Conservation (phyloP, 2,888 invertebrate genomes). For the Lacanobia oleracea region DNA sequence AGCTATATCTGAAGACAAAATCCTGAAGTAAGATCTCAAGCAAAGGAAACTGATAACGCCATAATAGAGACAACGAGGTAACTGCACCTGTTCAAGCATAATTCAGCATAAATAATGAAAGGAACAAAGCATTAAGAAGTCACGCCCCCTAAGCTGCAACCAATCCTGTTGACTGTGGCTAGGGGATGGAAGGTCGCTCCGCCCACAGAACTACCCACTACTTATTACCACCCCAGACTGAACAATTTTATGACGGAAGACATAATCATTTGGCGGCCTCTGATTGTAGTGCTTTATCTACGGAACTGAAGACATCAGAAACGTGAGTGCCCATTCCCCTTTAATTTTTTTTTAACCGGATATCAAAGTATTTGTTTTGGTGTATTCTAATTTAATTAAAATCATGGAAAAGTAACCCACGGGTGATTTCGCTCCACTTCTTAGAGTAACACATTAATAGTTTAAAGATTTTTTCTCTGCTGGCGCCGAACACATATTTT, state of each 20-base stretch:
- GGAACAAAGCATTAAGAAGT: constrained; percentile 42
- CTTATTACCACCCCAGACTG: constrained; percentile 67
- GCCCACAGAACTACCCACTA: constrained; percentile 70
- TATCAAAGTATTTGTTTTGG: not conserved
- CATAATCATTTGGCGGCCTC: constrained; percentile 67
- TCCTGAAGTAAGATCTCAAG: constrained; percentile 11
- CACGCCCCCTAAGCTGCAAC: constrained; percentile 72
- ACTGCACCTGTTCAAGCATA: constrained; percentile 62
- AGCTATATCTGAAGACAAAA: constrained; percentile 8
- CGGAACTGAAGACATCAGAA: constrained; percentile 44
- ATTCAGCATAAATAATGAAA: constrained; percentile 73
- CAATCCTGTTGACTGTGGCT: constrained; percentile 69
- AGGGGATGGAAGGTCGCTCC: constrained; percentile 74
- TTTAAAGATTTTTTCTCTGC: not conserved
- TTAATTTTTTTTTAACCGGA: not conserved
- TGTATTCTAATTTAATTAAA: not conserved
- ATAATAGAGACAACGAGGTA: constrained; percentile 42
- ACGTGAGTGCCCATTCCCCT: constrained; percentile 34
- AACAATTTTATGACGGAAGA: constrained; percentile 63
- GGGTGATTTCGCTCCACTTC: not conserved
- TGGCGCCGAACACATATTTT: not conserved
- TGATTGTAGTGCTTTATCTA: constrained; percentile 62
- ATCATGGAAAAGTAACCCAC: not conserved
- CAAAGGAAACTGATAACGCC: not conserved
- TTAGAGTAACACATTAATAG: not conserved